Base-by-base conservation (phyloP, 1,140 invertebrate genomes). In the Cotesia chilonis region DNA sequence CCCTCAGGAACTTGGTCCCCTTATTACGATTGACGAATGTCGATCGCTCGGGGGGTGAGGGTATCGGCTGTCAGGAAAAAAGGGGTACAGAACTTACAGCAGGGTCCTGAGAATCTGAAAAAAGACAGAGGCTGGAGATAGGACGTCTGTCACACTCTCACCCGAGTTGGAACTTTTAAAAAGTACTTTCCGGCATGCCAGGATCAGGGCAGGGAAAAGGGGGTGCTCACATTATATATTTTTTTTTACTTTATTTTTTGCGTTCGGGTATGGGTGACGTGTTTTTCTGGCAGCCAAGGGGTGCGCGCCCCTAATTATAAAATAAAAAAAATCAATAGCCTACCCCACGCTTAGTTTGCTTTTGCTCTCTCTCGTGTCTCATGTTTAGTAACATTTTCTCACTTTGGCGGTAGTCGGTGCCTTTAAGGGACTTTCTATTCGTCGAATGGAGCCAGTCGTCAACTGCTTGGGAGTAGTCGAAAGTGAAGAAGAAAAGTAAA, bases 301-400 rank as follows among this genome's bases (percentile, higher is more conserved):
- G 83, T 83, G 81, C 79, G 80, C 83, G 81, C 81, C 84, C 83
- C 84, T 86, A 86, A 86, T 87, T 87, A 87, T 87, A 87, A 87
- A 87, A 86, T 87, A 87, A 86, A 87, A 79, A 84, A 87, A 86
- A 87, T 86, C 84, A 87, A 87, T 86, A 87, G 85, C 83, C 83
- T 85, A 83, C 84, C 85, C 84, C 79, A 47, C 41, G 41, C 41
- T 70, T 2, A 35, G 7, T 28, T 28, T 28, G 28, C 28, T 28
- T 28, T 28, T 54, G 14, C 12, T 12, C 41, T 69, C 57, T 68
- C 54, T 73, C 28, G 28, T 28, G 2, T 28, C 67, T 72, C 63
- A 55, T 65, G 55, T 59, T 54, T 14, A 61, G 28, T 57, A 35
- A 52, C 36, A 61, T 69, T 35, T 28, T 59, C 64, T n/a, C 52